Evolutionary conservation across 2,888 invertebrate species (phyloP).

Genomic region (Oegoconia quadripuncta): DNA sequence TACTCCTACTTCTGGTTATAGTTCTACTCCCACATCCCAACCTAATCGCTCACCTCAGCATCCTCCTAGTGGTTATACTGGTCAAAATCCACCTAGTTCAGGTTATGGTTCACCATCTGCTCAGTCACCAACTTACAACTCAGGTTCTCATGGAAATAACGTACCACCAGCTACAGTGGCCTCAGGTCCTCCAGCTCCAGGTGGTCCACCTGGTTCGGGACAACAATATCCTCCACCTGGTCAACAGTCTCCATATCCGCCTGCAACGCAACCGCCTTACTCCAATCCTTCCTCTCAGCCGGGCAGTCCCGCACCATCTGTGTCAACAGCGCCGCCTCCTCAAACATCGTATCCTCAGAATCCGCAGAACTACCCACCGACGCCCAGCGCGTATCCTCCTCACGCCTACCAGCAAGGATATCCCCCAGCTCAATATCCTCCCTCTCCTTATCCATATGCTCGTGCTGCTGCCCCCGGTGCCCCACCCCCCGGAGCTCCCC

Average conservation of each 20-base stretch:
- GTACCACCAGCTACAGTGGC: constrained; percentile 70
- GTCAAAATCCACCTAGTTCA: constrained; percentile 75
- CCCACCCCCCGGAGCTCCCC: constrained; percentile 85
- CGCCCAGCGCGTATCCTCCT: constrained; percentile 68
- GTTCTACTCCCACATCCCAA: constrained; percentile 72
- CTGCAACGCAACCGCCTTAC: constrained; percentile 79
- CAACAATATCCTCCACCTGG: constrained; percentile 82
- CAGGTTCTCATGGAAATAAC: constrained; percentile 77
- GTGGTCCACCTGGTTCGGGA: constrained; percentile 68
- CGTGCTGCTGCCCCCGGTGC: constrained; percentile 81
- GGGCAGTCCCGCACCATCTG: constrained; percentile 72
- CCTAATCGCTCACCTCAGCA: constrained; percentile 79
- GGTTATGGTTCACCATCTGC: constrained; percentile 83
- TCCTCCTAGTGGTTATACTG: constrained; percentile 74
- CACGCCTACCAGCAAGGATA: constrained; percentile 76
- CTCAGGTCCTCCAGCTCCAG: constrained; percentile 68
- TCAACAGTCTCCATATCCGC: constrained; percentile 82
- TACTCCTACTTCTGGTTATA: constrained; percentile 74
- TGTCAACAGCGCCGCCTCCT: constrained; percentile 78
- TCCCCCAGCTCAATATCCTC: constrained; percentile 77
- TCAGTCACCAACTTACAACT: constrained; percentile 82
- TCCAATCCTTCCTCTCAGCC: constrained; percentile 76
- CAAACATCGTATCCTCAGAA: constrained; percentile 77
- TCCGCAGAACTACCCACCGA: constrained; percentile 68
- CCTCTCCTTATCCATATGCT: constrained; percentile 77